Conservation (phyloP, 2,888 invertebrate species). For the Steromphala cineraria region DNA sequence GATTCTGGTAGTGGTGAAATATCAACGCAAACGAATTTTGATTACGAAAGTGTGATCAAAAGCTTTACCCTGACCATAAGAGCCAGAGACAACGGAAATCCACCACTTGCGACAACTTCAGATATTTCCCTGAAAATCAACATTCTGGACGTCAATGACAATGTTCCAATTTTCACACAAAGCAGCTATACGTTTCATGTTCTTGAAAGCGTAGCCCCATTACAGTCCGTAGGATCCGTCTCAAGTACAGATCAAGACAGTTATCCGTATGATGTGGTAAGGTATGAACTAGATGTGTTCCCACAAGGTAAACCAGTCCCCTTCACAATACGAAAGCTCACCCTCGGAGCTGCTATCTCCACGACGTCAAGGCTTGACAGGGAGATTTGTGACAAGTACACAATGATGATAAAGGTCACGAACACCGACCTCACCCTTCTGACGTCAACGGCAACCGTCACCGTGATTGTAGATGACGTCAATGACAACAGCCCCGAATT, state of each 20-base stretch:
- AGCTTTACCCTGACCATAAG: constrained; percentile 44
- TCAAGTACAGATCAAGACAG: no score
- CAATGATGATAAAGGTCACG: constrained; percentile 5
- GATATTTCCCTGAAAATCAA: constrained; percentile 42
- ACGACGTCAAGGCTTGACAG: constrained; percentile 49
- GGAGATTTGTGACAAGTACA: constrained; percentile 50
- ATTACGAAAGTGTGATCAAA: constrained; percentile 46
- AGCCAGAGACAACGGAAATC: constrained; percentile 48
- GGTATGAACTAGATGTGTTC: constrained; percentile 13
- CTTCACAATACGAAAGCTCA: no score
- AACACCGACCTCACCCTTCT: constrained; percentile 74
- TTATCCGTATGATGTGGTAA: no score
- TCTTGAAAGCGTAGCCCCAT: no score
- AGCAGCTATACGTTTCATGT: no score
- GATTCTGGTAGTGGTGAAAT: constrained; percentile 46
- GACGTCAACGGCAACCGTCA: constrained; percentile 86
- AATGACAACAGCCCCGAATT: constrained; percentile 65
- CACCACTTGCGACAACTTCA: constrained; percentile 19
- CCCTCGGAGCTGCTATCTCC: not conserved
- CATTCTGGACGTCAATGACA: not conserved
- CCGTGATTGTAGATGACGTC: constrained; percentile 55
- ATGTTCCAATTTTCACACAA: no score
- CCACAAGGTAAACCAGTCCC: no score
- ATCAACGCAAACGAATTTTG: constrained; percentile 34
- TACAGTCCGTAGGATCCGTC: no score